These are phyloP conservation scores for Brachionus sp. DNA, from an alignment of 1,140 invertebrate genomes.

Conservation along the genomic window DNA sequence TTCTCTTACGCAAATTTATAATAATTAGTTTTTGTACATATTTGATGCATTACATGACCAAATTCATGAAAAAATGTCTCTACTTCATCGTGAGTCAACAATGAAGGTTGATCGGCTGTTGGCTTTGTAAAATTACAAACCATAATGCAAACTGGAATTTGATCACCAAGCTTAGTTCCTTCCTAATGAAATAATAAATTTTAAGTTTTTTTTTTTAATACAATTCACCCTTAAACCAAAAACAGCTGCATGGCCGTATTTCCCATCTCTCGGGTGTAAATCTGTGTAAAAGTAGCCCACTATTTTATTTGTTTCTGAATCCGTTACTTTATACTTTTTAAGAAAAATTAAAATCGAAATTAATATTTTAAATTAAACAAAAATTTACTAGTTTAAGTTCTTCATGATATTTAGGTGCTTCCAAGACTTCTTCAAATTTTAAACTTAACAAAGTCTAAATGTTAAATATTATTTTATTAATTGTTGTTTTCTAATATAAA, in stretches of 20 bases:
- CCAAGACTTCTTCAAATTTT: conserved; percentile 58
- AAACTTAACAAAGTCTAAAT: conserved; percentile 60
- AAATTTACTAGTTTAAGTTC: conserved; percentile 62
- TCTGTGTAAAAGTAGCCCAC: conserved; percentile 64
- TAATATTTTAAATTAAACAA: conserved; percentile 27
- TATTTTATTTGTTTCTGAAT: conserved; percentile 54
- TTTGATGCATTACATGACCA: conserved; percentile 64
- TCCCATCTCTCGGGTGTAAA: conserved; percentile 63
- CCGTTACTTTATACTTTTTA: conserved; percentile 60
- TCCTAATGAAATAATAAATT: background rate
- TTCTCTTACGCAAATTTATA: conserved; percentile 60
- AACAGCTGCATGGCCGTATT: conserved; percentile 63
- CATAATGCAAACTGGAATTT: conserved; percentile 62
- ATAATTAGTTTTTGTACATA: conserved; percentile 61
- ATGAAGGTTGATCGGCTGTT: conserved; percentile 61
- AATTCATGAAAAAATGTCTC: conserved; percentile 65
- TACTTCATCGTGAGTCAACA: conserved; percentile 64
- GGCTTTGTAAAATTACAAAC: conserved; percentile 64
- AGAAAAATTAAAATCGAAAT: background rate
- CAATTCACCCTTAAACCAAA: conserved; percentile 59
- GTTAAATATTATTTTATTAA: background rate
- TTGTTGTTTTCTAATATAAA: background rate
- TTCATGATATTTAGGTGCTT: conserved; percentile 61
- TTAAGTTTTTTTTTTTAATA: background rate
- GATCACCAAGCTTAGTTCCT: conserved; percentile 48